Percentiles rank a stretch among this genome's conserved stretches.
Evolutionary conservation across 2,797 vertebrate species (phyloP).

Genomic region (Molothrus aeneus): DNA sequence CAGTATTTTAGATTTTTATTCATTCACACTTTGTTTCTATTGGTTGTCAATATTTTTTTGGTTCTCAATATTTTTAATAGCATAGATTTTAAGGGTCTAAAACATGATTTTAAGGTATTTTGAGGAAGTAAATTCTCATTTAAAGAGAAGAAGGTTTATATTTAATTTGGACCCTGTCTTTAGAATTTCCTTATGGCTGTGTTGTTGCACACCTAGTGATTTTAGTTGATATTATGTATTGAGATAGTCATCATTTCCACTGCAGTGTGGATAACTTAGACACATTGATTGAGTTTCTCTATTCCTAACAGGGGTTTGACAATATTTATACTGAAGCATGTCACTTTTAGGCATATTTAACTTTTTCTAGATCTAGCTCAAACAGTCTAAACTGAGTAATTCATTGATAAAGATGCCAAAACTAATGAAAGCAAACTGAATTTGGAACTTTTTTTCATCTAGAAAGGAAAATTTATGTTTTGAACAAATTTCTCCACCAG

Average conservation of each 20-base stretch:
- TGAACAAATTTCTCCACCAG: background rate
- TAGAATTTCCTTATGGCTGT: background rate
- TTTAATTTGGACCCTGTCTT: background rate
- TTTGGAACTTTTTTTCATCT: background rate
- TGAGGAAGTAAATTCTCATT: background rate
- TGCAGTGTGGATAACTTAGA: background rate
- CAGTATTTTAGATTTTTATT: background rate
- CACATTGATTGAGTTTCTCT: background rate
- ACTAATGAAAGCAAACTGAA: background rate
- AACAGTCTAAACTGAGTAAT: background rate
- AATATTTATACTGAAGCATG: background rate
- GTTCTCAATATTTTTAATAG: background rate
- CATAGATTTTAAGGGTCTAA: background rate
- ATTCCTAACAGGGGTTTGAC: background rate
- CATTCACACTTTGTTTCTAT: background rate
- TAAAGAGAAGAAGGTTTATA: background rate
- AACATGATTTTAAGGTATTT: background rate
- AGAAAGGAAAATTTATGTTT: background rate
- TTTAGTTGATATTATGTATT: background rate
- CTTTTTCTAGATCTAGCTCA: background rate
- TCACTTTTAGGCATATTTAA: background rate
- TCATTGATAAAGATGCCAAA: background rate
- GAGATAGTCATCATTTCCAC: background rate
- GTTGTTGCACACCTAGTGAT: background rate
- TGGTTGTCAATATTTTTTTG: background rate